These are phyloP conservation scores for Glossosoma conforme DNA, from an alignment of 1,140 invertebrate species.

Conservation along the genomic window DNA sequence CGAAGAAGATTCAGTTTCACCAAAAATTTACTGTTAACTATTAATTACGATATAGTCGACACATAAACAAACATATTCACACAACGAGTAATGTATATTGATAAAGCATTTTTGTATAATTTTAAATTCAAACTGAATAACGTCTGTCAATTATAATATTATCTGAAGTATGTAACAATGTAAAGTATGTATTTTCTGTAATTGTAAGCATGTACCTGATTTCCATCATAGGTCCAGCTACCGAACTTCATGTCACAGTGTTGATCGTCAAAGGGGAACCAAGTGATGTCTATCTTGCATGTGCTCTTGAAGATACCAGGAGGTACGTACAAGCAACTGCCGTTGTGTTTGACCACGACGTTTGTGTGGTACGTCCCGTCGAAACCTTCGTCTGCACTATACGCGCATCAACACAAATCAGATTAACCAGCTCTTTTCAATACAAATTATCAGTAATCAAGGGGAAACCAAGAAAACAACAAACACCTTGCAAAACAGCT, in stretches of 20 bases:
- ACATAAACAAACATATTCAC: no score
- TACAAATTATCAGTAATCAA: conserved; percentile 2
- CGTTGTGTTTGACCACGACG: conserved; percentile 92
- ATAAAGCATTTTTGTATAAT: no score
- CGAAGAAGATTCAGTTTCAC: no score
- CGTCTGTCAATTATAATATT: no score
- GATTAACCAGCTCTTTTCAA: conserved; percentile 12
- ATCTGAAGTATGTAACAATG: conserved; percentile 3
- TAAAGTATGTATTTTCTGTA: conserved; percentile 16
- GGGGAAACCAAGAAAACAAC: no score
- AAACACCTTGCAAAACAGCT: background rate
- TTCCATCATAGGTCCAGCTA: conserved; percentile 92
- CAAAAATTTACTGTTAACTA: no score
- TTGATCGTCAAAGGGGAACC: conserved; percentile 99
- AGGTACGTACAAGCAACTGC: conserved; percentile 93
- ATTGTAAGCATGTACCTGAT: conserved; percentile 62
- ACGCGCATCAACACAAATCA: conserved; percentile 32
- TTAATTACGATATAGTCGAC: no score
- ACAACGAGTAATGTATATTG: no score
- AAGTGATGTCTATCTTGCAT: conserved; percentile 98
- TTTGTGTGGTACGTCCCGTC: conserved; percentile 96
- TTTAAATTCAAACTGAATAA: no score
- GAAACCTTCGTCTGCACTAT: conserved; percentile 96
- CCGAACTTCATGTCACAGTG: conserved; percentile 94
- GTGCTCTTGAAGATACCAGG: conserved; percentile 98